Evolutionary conservation across 2,888 invertebrate genomes (phyloP), one percentile per base, ranked within the genome.

Genomic region (Parnassius orleans): DNA sequence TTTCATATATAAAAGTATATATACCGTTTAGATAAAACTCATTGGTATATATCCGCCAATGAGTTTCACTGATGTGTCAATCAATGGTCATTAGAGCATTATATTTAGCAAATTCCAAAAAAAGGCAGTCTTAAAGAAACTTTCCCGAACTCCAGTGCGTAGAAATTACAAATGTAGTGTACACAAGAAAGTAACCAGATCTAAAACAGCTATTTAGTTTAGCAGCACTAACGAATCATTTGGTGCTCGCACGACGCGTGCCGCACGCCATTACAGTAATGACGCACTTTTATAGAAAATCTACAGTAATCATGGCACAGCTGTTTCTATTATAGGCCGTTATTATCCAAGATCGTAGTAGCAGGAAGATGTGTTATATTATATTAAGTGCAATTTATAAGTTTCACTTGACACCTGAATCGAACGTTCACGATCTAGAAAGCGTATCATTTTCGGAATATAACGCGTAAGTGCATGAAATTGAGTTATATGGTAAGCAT

Each of bases 221-320:
- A 65, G 65, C 66, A 72, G 70, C 61, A 67, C 69, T 69, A 67
- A 70, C 68, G 68, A 70, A 68, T 68, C 66, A 67, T 70, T 69
- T 64, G 56, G 65, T 60, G 62, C 55, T 57, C 50, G 61, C 71
- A 68, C 68, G 72, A 71, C 83, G 82, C 85, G 85, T 83, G 83
- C 74, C 71, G 58, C 66, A 67, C 74, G 72, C 77, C 72, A 84
- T 87, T 86, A 84, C 78, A 60, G 70, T 86, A 87, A 88, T 84
- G 80, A 80, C 75, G 77, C 69, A 75, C 75, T 77, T 73, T 77
- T 79, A 76, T 78, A 82, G 85, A 85, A 83, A 82, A 82, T 81
- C 81, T 78, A 81, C 82, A 80, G 85, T 79, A 84, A 86, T 86
- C 75, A 74, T 72, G 71, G 74, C 66, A 68, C 66, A 72, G 72